These are phyloP conservation scores for Campoletis raptor DNA, from an alignment of 2,888 invertebrate genomes.

Conservation along the genomic window DNA sequence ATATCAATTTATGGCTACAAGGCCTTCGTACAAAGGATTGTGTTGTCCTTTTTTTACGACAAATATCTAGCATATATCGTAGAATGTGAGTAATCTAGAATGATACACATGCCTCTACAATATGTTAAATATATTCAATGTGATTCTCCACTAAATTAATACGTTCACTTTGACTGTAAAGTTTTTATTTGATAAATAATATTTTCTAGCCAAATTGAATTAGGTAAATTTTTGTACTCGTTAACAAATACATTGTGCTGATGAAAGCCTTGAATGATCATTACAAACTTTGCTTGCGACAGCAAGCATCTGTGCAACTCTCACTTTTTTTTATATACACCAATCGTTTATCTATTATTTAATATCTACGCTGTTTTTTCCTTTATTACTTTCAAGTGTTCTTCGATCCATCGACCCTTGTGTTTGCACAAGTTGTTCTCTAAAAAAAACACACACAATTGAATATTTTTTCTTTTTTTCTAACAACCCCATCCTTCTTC, in stretches of 20 bases:
- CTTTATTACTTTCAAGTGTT: neutral
- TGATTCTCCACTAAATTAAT: neutral
- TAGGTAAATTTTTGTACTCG: neutral
- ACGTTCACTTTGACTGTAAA: neutral
- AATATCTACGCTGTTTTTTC: neutral
- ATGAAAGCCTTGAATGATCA: neutral
- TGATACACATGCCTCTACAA: neutral
- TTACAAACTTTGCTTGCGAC: neutral
- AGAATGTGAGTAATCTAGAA: neutral
- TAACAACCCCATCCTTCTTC: neutral
- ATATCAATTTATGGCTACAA: slow-evolving; percentile 53
- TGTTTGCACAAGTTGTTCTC: neutral
- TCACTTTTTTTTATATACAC: neutral
- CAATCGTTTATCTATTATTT: neutral
- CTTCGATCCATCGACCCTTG: neutral
- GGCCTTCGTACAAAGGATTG: neutral
- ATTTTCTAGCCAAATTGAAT: neutral
- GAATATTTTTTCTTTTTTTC: neutral
- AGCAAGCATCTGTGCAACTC: neutral
- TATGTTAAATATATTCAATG: neutral
- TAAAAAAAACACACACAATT: neutral
- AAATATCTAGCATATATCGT: neutral
- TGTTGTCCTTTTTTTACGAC: slow-evolving; percentile 16
- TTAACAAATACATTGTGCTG: neutral
- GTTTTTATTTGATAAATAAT: slow-evolving; percentile 5